phyloP scores from a whole-genome alignment of 2,113 vertebrate genomes.

The Pomatostomus ruficeps region DNA sequence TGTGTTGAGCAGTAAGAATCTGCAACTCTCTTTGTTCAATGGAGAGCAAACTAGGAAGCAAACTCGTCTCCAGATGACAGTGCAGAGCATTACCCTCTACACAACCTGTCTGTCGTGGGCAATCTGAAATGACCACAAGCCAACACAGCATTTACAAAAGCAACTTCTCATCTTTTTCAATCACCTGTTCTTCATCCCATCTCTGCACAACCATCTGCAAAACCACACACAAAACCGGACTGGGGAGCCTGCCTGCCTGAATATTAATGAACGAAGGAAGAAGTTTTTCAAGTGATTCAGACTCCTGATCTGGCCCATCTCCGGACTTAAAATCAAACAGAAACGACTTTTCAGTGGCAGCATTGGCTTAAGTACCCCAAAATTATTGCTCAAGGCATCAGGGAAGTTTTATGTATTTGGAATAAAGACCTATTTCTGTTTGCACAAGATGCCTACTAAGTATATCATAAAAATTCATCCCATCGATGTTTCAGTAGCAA shows the following conservation, averaged over 20 bases:
- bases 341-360: neutral
- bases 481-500: neutral
- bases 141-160: neutral
- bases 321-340: neutral
- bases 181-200: neutral
- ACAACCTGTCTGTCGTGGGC: neutral
- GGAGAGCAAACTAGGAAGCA: neutral
- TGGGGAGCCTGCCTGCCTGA: neutral
- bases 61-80: neutral
- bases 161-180: neutral
- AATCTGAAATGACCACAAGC: neutral
- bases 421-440: neutral
- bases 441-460: neutral
- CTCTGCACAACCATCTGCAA: neutral
- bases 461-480: neutral
- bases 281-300: neutral
- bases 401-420: neutral
- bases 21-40: neutral
- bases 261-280: neutral
- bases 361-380: neutral
- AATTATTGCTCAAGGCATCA: neutral
- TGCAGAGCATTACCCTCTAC: no score
- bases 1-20: accelerated
- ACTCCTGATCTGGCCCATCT: neutral
- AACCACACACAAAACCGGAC: neutral